phyloP scores from a whole-genome alignment of 2,888 invertebrate species.

The Phania funesta region DNA sequence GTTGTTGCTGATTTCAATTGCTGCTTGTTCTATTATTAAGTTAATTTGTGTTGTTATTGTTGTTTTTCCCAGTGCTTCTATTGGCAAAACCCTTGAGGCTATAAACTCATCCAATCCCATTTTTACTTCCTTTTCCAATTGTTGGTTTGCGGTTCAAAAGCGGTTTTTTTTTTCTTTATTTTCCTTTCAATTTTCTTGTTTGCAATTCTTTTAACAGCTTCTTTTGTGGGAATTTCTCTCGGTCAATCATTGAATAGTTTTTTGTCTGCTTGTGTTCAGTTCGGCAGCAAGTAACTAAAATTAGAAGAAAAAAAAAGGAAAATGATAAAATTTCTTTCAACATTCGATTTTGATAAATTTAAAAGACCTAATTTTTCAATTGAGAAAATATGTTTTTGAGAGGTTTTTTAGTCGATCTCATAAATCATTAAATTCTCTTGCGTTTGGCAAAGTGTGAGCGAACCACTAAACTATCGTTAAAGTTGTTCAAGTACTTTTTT shows the following conservation, averaged over 20 bases:
- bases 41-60: constrained; percentile 52
- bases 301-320: not conserved
- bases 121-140: constrained; percentile 52
- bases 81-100: constrained; percentile 55
- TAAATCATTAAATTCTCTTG: constrained; percentile 24
- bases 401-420: not conserved
- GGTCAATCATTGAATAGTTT: not conserved
- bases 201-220: not conserved
- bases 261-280: not conserved
- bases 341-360: not conserved
- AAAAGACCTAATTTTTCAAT: not conserved
- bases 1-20: constrained; percentile 13
- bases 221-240: not conserved
- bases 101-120: constrained; percentile 67
- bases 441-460: not conserved
- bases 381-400: not conserved
- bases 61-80: constrained; percentile 26
- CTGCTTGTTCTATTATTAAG: constrained; percentile 12
- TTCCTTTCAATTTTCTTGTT: not conserved
- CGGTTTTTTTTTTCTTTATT: not conserved
- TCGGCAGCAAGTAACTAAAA: not conserved
- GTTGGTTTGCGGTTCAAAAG: constrained; percentile 22
- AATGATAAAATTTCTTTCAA: not conserved
- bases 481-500: constrained; percentile 34
- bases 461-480: not conserved